These are phyloP conservation scores for Synanthedon myopaeformis DNA, from an alignment of 2,888 invertebrate species.

Conservation along the genomic window DNA sequence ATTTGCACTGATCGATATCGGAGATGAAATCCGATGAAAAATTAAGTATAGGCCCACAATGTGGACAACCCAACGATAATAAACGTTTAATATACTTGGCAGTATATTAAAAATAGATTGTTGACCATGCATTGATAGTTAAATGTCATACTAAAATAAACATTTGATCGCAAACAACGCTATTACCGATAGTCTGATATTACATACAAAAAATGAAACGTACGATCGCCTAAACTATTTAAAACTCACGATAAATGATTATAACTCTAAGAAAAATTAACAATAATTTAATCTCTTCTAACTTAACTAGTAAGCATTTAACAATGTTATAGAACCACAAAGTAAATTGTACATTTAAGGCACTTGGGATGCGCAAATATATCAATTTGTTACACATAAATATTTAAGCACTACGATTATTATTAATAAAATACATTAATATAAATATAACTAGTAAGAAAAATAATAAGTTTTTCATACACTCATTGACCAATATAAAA, in stretches of 20 bases:
- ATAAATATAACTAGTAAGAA: slow-evolving; percentile 30
- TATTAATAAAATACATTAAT: slow-evolving; percentile 41
- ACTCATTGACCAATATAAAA: slow-evolving; percentile 37
- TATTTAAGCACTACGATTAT: slow-evolving; percentile 50
- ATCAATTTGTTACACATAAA: slow-evolving; percentile 46
- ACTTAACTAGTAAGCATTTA: slow-evolving; percentile 57
- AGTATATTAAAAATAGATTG: no score
- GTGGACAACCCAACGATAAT: no score
- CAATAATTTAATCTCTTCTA: slow-evolving; percentile 70
- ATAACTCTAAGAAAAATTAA: slow-evolving; percentile 65
- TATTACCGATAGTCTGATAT: no score
- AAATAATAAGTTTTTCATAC: slow-evolving; percentile 27
- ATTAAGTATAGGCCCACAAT: no score
- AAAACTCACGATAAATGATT: background rate
- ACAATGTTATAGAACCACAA: slow-evolving; percentile 61
- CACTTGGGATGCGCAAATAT: slow-evolving; percentile 62
- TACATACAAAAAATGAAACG: background rate
- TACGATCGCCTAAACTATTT: background rate
- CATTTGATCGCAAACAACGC: no score
- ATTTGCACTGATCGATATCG: no score
- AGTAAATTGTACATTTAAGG: slow-evolving; percentile 64
- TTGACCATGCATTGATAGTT: no score
- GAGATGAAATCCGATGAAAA: no score
- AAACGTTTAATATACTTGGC: no score
- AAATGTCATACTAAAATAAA: no score